Base-by-base conservation (phyloP, 92 coral and sea anemone species). In the Virgularia gustaviana region DNA sequence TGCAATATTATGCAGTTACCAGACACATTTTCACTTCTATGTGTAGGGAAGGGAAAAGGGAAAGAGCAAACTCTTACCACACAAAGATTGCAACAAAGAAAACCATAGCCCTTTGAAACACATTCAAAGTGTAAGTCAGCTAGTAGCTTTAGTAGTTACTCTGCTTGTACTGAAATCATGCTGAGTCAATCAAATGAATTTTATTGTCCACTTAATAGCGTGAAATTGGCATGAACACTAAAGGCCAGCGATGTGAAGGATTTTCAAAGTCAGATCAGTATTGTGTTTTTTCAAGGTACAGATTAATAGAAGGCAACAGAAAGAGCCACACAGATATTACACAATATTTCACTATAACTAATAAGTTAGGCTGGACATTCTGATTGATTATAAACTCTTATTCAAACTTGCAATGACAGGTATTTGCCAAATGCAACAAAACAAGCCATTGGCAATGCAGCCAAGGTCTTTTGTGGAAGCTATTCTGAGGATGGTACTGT, bases 381-480 rank as follows among this genome's bases (percentile, higher is more conserved):
- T 2, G n/a, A 22, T 16, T 55, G 33, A 18, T 25, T 22, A 18
- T 4, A n/a, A 18, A 25, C 2, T 20, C 33, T 55, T 18, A 33
- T 57, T 57, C 34, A n/a, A n/a, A n/a, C 28, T 12, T 57, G 15
- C 10, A 16, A n/a, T n/a, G n/a, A n/a, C n/a, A 92, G 98, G 59
- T 92, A 84, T 79, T 74, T 92, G 27, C 98, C 98, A 8, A 89
- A 89, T 62, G 61, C 88, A 22, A 76, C 84, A 73, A 82, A 74
- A 61, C 76, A 76, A 16, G 87, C 58, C 55, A 88, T 91, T 27
- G 79, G 77, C 53, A 80, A 82, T 54, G 62, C 63, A 0, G 88
- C 90, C 51, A 89, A 92, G 74, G 90, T 88, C 41, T 92, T 92
- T 68, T 92, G 96, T 78, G 98, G 98, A 31, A 86, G 80, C 3